Evolutionary conservation across 2,113 vertebrate species (phyloP), one percentile per base, ranked within the genome.

Genomic region (Erinaceus europaeus): DNA sequence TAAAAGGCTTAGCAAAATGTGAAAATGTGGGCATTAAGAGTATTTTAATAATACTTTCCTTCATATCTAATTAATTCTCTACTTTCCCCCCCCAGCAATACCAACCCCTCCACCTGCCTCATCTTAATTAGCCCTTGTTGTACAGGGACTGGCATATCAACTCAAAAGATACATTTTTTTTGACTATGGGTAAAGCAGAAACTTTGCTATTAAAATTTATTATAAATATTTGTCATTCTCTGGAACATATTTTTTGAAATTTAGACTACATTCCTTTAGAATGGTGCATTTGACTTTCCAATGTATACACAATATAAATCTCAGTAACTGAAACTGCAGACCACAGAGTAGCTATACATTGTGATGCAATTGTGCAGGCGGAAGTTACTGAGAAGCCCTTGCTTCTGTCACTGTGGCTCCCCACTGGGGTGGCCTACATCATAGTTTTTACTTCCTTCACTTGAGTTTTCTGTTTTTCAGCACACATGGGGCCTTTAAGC

Each of bases 41-140:
- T 34, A 27, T 68, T 90, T 90, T 86, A 34, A 82, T 77, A 38
- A 79, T 72, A 52, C 14, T 53, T 79, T 72, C 76, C 32, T 42
- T 68, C 57, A 52, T 76, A 82, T 78, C 75, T 91, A 94, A 94
- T 94, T 94, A 91, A 93, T 75, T 90, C 86, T 93, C 84, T 61
- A 88, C n/a, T 90, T 89, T 81, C 86, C n/a, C n/a, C n/a, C n/a
- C n/a, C 53, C 38, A 85, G 62, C 55, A 86, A 59, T 75, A 82
- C 81, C 68, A 94, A 93, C 57, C 25, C 53, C 65, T 90, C 85
- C 84, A 84, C 32, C 53, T 89, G 71, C 55, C 79, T 75, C 61
- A 10, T n/a, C 32, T 14, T 84, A 71, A 88, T 76, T 50, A 88
- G 68, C 20, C 48, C 93, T 82, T 72, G 59, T 15, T 91, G 8